Base-by-base conservation (phyloP, 1,140 invertebrate species). In the Gonatopus flavifemur region DNA sequence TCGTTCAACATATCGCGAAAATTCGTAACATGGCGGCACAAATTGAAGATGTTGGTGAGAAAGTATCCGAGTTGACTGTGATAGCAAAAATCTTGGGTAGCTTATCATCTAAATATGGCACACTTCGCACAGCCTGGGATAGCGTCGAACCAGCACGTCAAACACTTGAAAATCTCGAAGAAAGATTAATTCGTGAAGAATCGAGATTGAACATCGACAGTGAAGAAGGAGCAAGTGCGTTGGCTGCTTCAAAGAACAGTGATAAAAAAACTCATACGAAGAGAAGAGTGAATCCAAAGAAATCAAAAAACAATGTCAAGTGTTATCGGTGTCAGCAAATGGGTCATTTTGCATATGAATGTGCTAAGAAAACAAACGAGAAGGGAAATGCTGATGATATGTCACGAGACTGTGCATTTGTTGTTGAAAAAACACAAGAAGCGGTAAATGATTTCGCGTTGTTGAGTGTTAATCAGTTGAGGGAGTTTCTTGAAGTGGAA, bases 101-200 rank as follows among this genome's bases (percentile, higher is more conserved):
- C 10, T 6, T 45, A 7, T 6, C 31, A 21, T 16, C 16, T 3
- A 45, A 45, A 24, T 45, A 28, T 13, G 12, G 2, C 10, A 16
- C n/a, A 13, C 18, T 43, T 18, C 25, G 30, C n/a, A 43, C 40
- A 4, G 43, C 31, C 8, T 45, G 43, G 43, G 43, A 45, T 0
- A 36, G 22, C 35, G 43, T 45, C 3, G 3, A 3, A 15, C 9
- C 32, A 28, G 43, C 32, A 10, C 16, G 6, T 8, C 43, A 45
- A 21, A 19, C 43, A 7, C 16, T 45, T 13, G 18, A 45, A 4
- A 45, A 45, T 13, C 30, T 45, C 0, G 7, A 16, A 18, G 43
- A 45, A n/a, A 7, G 43, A 15, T 35, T 45, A 18, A n/a, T 45
- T n/a, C 18, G 31, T 10, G 43, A 45, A 1, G 43, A 45, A 45